Conservation (phyloP, 92 coral and sea anemone genomes). For the Metridium senile region DNA sequence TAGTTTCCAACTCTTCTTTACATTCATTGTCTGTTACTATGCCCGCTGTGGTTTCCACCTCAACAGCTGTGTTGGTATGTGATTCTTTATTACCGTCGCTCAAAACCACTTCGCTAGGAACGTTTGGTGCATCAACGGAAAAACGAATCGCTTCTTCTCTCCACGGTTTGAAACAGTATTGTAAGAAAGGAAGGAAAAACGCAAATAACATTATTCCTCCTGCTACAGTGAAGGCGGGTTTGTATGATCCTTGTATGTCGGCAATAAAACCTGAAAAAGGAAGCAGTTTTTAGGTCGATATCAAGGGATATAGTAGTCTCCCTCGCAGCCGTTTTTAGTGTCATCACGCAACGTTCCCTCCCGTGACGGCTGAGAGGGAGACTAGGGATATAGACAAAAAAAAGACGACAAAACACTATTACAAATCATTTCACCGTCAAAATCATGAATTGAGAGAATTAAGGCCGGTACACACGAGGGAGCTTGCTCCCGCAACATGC, state of each 20-base stretch:
- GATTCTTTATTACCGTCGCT: not conserved
- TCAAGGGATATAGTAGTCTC: no score
- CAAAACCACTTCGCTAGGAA: not conserved
- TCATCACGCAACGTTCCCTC: no score
- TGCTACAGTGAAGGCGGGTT: constrained; percentile 20
- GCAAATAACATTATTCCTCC: constrained; percentile 13
- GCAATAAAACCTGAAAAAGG: constrained; percentile 14
- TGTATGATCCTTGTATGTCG: constrained; percentile 16
- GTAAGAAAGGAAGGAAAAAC: constrained; percentile 10
- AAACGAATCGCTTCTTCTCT: not conserved
- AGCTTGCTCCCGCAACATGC: no score
- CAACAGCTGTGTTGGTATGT: not conserved
- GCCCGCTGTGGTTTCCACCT: not conserved
- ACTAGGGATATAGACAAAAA: no score
- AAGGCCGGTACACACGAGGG: no score
- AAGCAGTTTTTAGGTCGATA: no score
- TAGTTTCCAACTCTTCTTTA: no score
- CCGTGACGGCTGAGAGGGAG: no score
- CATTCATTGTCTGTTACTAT: not conserved
- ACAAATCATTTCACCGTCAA: no score
- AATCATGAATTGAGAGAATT: no score
- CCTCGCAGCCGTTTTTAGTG: no score
- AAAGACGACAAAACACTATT: no score
- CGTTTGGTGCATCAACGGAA: not conserved
- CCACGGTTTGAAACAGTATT: constrained; percentile 22